Evolutionary conservation across 2,113 vertebrate genomes (phyloP).

Genomic region (Scopus umbretta): DNA sequence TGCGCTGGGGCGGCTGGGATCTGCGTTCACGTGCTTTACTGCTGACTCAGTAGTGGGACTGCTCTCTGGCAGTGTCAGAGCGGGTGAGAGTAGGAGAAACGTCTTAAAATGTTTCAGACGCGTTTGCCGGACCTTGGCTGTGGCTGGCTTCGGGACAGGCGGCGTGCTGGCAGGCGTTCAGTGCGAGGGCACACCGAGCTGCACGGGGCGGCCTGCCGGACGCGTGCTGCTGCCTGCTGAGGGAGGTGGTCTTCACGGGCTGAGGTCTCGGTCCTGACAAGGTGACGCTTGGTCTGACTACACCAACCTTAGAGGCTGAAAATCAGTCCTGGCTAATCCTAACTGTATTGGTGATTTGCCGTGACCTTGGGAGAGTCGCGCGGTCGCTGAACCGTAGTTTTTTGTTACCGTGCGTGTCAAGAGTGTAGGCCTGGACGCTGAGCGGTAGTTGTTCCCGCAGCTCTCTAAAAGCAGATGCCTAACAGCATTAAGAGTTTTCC

Average conservation of each 20-base stretch:
- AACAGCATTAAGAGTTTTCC: neutral
- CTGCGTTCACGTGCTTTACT: neutral
- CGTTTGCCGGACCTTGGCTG: neutral
- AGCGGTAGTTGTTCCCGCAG: neutral
- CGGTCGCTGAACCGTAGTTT: fast-evolving
- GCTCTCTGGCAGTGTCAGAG: neutral
- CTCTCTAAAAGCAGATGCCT: neutral
- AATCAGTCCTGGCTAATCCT: neutral
- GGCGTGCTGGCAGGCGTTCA: fast-evolving
- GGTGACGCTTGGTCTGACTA: neutral
- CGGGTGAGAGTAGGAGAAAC: neutral
- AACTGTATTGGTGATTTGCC: neutral
- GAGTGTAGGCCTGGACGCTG: neutral
- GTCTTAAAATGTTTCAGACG: fast-evolving
- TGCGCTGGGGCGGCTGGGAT: neutral
- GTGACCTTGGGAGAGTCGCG: neutral
- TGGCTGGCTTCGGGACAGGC: fast-evolving
- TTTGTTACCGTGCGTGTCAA: fast-evolving
- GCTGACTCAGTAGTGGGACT: neutral
- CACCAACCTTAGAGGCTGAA: neutral
- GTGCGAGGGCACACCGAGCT: neutral
- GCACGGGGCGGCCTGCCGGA: neutral
- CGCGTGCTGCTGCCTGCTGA: neutral
- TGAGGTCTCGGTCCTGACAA: neutral
- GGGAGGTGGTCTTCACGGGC: too few species aligned